A percentile compares a stretch with the other conserved stretches of the same genome.
Conservation (phyloP, 2,888 invertebrate genomes). For the Furcula furcula region DNA sequence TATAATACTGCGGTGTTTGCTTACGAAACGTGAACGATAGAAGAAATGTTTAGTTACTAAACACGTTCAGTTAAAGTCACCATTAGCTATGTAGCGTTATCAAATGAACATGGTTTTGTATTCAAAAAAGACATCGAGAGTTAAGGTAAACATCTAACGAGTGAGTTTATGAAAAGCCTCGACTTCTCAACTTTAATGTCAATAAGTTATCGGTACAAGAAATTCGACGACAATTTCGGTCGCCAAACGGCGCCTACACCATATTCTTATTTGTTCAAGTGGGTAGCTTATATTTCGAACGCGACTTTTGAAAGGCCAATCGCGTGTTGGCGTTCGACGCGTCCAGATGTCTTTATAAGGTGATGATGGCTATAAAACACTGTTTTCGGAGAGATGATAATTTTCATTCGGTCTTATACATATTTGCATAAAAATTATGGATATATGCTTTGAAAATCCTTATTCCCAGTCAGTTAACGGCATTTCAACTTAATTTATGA, state of each 20-base stretch:
- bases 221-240: conserved; percentile 15
- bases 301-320: conserved; percentile 29
- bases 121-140: too few relatives aligned
- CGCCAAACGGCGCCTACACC: conserved; percentile 23
- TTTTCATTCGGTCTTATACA: too few relatives aligned
- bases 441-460: not conserved
- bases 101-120: too few relatives aligned
- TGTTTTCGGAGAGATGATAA: conserved; percentile 23
- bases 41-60: too few relatives aligned
- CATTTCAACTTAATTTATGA: not conserved
- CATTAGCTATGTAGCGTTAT: too few relatives aligned
- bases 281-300: conserved; percentile 33
- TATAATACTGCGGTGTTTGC: too few relatives aligned
- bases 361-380: conserved; percentile 7
- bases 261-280: conserved; percentile 28
- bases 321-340: conserved; percentile 41
- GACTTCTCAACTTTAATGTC: conserved; percentile 10
- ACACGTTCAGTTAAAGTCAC: too few relatives aligned
- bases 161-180: not conserved
- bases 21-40: too few relatives aligned
- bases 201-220: conserved; percentile 12
- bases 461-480: not conserved
- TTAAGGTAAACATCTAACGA: not conserved
- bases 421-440: too few relatives aligned
- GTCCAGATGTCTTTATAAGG: conserved; percentile 32